phyloP scores from a whole-genome alignment of 2,888 invertebrate genomes.

The Temnothorax ravouxi region DNA sequence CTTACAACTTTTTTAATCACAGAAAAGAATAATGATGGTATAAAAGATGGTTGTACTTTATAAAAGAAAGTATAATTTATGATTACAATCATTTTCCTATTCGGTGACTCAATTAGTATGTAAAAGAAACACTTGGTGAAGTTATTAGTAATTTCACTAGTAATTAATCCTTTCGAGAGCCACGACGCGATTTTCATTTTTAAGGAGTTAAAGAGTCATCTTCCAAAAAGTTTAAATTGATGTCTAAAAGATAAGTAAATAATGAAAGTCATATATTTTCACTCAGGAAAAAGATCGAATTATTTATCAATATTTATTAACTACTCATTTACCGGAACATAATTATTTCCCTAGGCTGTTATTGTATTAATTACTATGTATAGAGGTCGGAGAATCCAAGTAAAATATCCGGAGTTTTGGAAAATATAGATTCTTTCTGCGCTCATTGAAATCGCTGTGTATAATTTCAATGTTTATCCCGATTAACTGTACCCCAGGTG shows the following conservation, averaged over 20 bases:
- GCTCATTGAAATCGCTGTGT: background rate
- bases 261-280: background rate
- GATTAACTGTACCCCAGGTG: slow-evolving; percentile 39
- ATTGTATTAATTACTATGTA: background rate
- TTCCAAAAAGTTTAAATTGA: background rate
- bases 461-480: slow-evolving; percentile 18
- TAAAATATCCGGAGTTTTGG: background rate
- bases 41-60: background rate
- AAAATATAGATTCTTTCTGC: background rate
- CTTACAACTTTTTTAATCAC: background rate
- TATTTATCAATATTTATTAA: background rate
- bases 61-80: background rate
- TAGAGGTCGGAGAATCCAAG: background rate
- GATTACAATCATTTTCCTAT: background rate
- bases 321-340: background rate
- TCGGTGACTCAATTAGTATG: background rate
- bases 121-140: background rate
- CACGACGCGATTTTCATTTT: background rate
- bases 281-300: background rate
- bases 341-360: background rate
- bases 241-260: background rate
- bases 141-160: background rate
- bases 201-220: background rate
- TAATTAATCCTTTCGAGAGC: background rate
- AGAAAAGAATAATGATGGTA: background rate